phyloP scores from a whole-genome alignment of 1,140 invertebrate genomes.

The Megalopta genalis region DNA sequence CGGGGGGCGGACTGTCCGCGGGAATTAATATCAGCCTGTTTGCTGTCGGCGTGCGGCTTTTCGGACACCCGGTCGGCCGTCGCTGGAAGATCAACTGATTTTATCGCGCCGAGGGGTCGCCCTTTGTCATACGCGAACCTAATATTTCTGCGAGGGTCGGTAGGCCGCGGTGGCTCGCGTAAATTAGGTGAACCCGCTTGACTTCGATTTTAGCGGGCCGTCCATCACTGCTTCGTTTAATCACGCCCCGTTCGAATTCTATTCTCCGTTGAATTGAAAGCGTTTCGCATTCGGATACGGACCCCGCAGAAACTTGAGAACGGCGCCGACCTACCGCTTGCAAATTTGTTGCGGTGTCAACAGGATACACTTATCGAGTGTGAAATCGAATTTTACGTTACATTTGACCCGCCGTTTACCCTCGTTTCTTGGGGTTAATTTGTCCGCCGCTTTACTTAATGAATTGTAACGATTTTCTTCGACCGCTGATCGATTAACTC shows the following conservation, averaged over 20 bases:
- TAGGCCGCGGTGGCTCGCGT: slow-evolving; percentile 35
- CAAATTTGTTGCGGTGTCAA: slow-evolving; percentile 21
- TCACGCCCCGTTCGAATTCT: neutral
- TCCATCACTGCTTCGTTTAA: slow-evolving; percentile 18
- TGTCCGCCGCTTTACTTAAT: slow-evolving; percentile 3
- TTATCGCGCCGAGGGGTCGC: neutral
- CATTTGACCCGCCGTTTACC: slow-evolving; percentile 9
- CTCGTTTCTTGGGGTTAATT: slow-evolving; percentile 16
- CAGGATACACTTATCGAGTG: slow-evolving; percentile 8
- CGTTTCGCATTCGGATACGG: neutral
- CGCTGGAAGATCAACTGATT: slow-evolving; percentile 64
- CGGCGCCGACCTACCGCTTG: neutral
- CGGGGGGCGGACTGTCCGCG: slow-evolving; percentile 58
- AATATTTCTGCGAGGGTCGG: slow-evolving; percentile 54
- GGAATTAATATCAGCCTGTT: slow-evolving; percentile 75
- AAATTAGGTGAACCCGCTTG: slow-evolving; percentile 49
- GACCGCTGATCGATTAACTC: neutral
- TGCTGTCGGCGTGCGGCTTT: slow-evolving; percentile 69
- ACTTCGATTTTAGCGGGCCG: neutral
- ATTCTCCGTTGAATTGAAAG: neutral
- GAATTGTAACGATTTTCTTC: slow-evolving; percentile 13
- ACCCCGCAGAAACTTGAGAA: neutral
- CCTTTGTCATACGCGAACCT: slow-evolving; percentile 36
- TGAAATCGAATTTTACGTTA: slow-evolving; percentile 45
- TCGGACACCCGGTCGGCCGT: slow-evolving; percentile 31